These are phyloP conservation scores for Eupeodes latifasciatus DNA, from an alignment of 2,888 invertebrate genomes.

Conservation along the genomic window DNA sequence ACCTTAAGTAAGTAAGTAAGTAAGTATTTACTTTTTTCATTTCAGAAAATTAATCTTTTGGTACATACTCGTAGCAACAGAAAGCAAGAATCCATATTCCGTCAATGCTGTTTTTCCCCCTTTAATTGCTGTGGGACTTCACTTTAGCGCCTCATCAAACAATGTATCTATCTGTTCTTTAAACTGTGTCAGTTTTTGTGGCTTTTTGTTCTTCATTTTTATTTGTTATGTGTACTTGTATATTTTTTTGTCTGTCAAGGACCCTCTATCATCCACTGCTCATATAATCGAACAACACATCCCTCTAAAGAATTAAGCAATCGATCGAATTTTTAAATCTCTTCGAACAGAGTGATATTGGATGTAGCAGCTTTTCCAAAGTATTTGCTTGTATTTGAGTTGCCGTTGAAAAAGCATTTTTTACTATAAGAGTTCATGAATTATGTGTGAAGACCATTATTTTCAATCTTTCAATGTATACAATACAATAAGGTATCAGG, in stretches of 20 bases:
- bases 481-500: too few relatives aligned
- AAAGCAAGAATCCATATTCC: not conserved
- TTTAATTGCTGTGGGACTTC: not conserved
- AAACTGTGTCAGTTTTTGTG: not conserved
- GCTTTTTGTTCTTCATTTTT: not conserved
- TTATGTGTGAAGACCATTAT: too few relatives aligned
- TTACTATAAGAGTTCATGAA: too few relatives aligned
- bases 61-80: not conserved
- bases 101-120: not conserved
- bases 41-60: not conserved
- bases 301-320: too few relatives aligned
- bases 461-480: too few relatives aligned
- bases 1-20: too few relatives aligned
- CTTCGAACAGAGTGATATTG: too few relatives aligned
- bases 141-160: not conserved
- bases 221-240: not conserved
- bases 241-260: not conserved
- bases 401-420: too few relatives aligned
- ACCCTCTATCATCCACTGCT: not conserved
- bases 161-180: not conserved
- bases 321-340: too few relatives aligned
- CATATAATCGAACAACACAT: not conserved
- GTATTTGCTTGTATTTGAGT: too few relatives aligned
- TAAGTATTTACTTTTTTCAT: too few relatives aligned
- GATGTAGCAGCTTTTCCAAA: too few relatives aligned